phyloP scores from a whole-genome alignment of 2,888 invertebrate genomes.

The Macrosoma leucophasiata region DNA sequence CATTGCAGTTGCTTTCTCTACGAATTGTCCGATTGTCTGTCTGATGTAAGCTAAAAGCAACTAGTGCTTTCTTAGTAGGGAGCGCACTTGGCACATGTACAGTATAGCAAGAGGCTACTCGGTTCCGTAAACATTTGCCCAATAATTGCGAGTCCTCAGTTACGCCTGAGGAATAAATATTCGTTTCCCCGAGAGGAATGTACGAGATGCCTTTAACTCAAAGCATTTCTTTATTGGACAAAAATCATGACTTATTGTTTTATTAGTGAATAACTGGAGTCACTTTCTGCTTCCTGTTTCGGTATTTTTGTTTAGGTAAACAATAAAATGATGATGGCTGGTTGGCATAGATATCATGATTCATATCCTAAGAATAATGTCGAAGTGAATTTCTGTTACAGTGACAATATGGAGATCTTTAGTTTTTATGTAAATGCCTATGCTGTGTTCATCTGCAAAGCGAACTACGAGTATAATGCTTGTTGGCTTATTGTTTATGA shows the following conservation, averaged over 20 bases:
- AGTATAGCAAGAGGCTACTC: conserved; percentile 53
- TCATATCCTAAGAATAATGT: no score
- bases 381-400: no score
- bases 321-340: no score
- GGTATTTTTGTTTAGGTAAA: no score
- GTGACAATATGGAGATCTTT: no score
- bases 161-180: conserved; percentile 64
- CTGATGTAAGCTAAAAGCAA: conserved; percentile 46
- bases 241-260: conserved; percentile 59
- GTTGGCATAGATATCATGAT: no score
- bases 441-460: no score
- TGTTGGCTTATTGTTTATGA: no score
- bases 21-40: not conserved
- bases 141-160: conserved; percentile 68
- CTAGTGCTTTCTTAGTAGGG: conserved; percentile 55
- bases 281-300: conserved; percentile 5
- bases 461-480: no score
- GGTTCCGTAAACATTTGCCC: conserved; percentile 65
- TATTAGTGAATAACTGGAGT: conserved; percentile 52
- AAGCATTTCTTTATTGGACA: conserved; percentile 64
- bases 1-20: no score
- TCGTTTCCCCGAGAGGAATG: conserved; percentile 48
- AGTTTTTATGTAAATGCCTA: no score
- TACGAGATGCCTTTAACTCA: conserved; percentile 51
- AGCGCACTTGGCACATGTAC: conserved; percentile 56